Percentiles rank a stretch among this genome's conserved stretches.
These are phyloP conservation scores for Amaurobius ferox DNA, from an alignment of 2,888 invertebrate species.

Conservation along the genomic window DNA sequence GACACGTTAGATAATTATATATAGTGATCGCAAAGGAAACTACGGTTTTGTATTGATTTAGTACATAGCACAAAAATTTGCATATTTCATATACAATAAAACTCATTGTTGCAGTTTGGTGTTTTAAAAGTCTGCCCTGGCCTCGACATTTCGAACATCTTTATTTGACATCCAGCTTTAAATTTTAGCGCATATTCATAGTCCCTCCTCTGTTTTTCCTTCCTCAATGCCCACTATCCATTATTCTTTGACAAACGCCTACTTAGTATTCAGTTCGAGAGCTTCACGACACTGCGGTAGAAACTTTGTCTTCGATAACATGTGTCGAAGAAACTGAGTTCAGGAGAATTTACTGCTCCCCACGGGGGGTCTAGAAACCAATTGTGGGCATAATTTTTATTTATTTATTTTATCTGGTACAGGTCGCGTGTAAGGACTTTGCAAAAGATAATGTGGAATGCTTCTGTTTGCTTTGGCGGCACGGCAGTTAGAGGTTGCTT, in stretches of 20 bases:
- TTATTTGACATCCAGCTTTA: not conserved
- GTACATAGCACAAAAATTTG: too few relatives aligned
- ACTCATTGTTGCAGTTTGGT: too few relatives aligned
- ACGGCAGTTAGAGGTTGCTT: not conserved
- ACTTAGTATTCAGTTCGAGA: conserved; percentile 38
- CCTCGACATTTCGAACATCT: not conserved
- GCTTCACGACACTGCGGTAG: not conserved
- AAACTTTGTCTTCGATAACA: conserved; percentile 42
- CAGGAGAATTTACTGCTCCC: conserved; percentile 45
- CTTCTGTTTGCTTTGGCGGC: conserved; percentile 3
- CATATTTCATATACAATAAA: too few relatives aligned
- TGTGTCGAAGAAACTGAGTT: conserved; percentile 47
- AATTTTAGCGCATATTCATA: not conserved
- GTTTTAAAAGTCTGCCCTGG: too few relatives aligned
- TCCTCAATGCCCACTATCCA: conserved; percentile 9
- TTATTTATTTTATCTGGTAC: not conserved
- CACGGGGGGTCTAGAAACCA: conserved; percentile 34
- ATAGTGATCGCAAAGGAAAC: too few relatives aligned
- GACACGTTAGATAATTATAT: too few relatives aligned
- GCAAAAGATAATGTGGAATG: not conserved
- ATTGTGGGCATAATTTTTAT: not conserved
- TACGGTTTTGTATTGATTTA: too few relatives aligned
- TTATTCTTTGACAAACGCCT: conserved; percentile 34
- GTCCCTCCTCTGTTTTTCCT: conserved; percentile 8
- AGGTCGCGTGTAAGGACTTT: conserved; percentile 2